Conservation (phyloP, 1,140 invertebrate species). For the Bombus sylvicola region DNA sequence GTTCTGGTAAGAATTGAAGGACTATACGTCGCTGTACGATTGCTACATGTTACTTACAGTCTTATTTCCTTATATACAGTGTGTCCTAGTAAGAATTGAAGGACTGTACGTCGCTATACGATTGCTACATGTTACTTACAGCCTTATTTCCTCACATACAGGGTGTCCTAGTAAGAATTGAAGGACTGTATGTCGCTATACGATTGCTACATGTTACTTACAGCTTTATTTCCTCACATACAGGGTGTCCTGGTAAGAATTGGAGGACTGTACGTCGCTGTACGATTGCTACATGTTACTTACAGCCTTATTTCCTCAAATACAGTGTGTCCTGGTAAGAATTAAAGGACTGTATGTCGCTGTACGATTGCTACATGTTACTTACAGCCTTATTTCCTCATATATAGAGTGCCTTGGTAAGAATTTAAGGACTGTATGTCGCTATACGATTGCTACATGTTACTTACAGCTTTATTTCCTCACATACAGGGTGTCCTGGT, state of each 20-base stretch:
- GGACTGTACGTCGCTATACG: fast-evolving
- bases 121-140: no score
- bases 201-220: no score
- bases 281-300: no score
- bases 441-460: no score
- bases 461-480: fast-evolving
- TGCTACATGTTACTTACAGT: no score
- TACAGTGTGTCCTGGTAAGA: fast-evolving
- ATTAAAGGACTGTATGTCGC: fast-evolving
- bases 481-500: fast-evolving
- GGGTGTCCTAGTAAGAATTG: fast-evolving
- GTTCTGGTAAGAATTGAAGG: no score
- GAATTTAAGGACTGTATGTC: fast-evolving
- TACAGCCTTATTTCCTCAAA: fast-evolving
- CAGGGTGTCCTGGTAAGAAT: fast-evolving
- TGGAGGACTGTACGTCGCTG: fast-evolving
- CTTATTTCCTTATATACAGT: fast-evolving
- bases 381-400: fast-evolving
- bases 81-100: fast-evolving
- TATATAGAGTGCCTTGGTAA: fast-evolving
- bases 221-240: fast-evolving
- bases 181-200: fast-evolving
- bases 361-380: no score
- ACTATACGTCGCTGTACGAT: fast-evolving
- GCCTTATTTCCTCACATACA: fast-evolving